A percentile compares a stretch with the other conserved stretches of the same genome.
Evolutionary conservation across 2,113 vertebrate genomes (phyloP).

Genomic region (Laticauda colubrina): DNA sequence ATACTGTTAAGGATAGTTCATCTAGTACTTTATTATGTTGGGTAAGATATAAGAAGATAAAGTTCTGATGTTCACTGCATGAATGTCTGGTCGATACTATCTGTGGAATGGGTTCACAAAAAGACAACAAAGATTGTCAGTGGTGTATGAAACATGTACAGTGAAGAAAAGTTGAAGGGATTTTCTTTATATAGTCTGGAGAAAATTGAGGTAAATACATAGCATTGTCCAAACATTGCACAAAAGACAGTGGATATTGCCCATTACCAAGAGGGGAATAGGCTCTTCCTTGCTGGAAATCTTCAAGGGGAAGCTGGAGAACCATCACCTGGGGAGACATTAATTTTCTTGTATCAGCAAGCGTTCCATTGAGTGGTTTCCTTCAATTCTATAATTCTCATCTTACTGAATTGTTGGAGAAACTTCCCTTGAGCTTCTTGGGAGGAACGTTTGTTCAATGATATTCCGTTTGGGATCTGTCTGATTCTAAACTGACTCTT

Average conservation of each 20-base stretch:
- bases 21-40: neutral
- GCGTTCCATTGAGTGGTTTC: neutral
- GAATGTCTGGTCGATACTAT: neutral
- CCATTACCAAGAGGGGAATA: neutral
- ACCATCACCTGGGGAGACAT: neutral
- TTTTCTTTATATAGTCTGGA: neutral
- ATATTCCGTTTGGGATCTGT: neutral
- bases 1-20: too few species aligned
- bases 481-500: neutral
- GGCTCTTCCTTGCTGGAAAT: neutral
- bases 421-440: neutral
- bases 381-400: neutral
- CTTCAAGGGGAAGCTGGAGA: neutral
- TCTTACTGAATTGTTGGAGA: neutral
- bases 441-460: neutral
- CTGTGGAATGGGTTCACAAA: neutral
- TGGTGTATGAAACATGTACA: neutral
- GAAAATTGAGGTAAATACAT: neutral
- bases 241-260: neutral
- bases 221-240: neutral
- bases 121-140: neutral
- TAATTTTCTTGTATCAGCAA: neutral
- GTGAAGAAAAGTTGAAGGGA: neutral
- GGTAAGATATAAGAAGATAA: neutral
- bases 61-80: neutral